Evolutionary conservation across 2,888 invertebrate species (phyloP).

Genomic region (Lycia hirtaria): DNA sequence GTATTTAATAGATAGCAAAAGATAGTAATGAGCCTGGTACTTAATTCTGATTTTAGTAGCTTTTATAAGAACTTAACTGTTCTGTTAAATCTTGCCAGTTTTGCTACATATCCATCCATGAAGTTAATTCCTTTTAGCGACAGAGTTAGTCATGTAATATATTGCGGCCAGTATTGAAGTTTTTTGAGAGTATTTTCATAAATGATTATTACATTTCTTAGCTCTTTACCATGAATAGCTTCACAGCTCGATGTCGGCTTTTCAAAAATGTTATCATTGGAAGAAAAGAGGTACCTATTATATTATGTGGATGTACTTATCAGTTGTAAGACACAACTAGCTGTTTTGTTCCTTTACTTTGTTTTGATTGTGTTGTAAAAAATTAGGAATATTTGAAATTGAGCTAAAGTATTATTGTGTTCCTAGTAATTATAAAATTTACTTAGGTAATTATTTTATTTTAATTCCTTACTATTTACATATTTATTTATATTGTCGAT

Average conservation of each 20-base stretch:
- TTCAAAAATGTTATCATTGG: constrained; percentile 82
- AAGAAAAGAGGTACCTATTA: constrained; percentile 82
- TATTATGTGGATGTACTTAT: constrained; percentile 77
- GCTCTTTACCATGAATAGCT: constrained; percentile 76
- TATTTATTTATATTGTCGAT: constrained; percentile 70
- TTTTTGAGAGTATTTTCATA: constrained; percentile 74
- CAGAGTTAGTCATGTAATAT: constrained; percentile 69
- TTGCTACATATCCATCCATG: constrained; percentile 81
- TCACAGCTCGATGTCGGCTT: constrained; percentile 83
- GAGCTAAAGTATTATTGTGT: constrained; percentile 56
- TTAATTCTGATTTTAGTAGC: constrained; percentile 74
- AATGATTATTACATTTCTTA: constrained; percentile 76
- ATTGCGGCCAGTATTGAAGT: constrained; percentile 68
- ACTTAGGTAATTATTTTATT: constrained; percentile 57
- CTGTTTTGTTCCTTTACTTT: constrained; percentile 59
- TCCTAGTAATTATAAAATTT: constrained; percentile 54
- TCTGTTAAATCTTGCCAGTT: constrained; percentile 78
- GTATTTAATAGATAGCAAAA: constrained; percentile 65
- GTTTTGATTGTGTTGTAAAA: constrained; percentile 62
- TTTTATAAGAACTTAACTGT: constrained; percentile 63
- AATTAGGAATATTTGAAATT: constrained; percentile 46
- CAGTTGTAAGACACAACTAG: constrained; percentile 67
- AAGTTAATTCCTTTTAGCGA: constrained; percentile 70
- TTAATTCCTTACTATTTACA: constrained; percentile 59
- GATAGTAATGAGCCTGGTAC: constrained; percentile 73